Base-by-base conservation (phyloP, 2,888 invertebrate genomes). In the Neria commutata region DNA sequence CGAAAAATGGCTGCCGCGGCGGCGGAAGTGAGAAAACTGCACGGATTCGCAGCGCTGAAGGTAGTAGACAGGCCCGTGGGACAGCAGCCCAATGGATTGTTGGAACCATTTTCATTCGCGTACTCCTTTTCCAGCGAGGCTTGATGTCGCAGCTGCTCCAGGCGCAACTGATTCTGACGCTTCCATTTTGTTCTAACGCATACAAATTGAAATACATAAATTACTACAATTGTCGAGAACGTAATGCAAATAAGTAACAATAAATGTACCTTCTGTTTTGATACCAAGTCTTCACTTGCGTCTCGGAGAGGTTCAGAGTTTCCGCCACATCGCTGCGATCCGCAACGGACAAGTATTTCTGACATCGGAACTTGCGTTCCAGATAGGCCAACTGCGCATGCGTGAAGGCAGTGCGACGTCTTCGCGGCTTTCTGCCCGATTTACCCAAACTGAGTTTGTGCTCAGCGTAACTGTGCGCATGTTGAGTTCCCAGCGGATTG, bases 231-330 rank as follows among this genome's bases (percentile, higher is more conserved):
- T 47, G 21, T 23, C 21, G 21, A n/a, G 16, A 40, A 45, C 26
- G 17, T 6, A 21, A 26, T 25, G 29, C 29, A 24, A 48, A 19
- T 29, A 23, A 19, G 34, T 34, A 42, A 52, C n/a, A n/a, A n/a
- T n/a, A n/a, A n/a, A n/a, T 66, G 53, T 57, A 82, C 82, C 83
- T 76, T 67, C 82, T 72, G 65, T 82, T 82, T 60, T 82, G 82
- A 66, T 82, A 96, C 95, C 96, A 96, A 1, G 96, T 96, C 83
- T 96, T 96, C 54, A 96, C 95, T 78, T 96, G 96, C 0, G 95
- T 96, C 83, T 96, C 96, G 33, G 94, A 92, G 24, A 96, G 84
- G 73, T 90, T 92, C 23, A 96, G 85, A 0, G 93, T 90, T 73
- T 95, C 94, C 0, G 96, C 95, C 0, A 96, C 95, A 78, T 95